Evolutionary conservation across 2,888 invertebrate species (phyloP).

Genomic region (Macrophya alboannulata): DNA sequence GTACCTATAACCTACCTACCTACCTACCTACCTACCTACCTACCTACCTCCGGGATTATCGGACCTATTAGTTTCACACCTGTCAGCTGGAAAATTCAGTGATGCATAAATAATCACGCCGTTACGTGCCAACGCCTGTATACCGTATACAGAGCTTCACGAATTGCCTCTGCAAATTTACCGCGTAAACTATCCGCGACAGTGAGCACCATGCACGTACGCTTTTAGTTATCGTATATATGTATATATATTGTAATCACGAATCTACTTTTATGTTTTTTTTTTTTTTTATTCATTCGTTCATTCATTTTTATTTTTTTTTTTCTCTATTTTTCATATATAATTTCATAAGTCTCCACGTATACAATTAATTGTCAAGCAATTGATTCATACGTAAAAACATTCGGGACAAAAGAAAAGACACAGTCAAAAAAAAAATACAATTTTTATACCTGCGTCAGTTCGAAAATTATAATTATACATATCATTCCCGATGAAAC

Average conservation of each 20-base stretch:
- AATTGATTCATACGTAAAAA: too few relatives aligned
- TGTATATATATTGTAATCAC: conserved; percentile 8
- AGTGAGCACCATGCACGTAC: background rate
- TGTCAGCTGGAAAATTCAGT: conserved; percentile 56
- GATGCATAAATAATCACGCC: conserved; percentile 50
- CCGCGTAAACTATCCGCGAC: conserved; percentile 19
- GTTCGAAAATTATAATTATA: background rate
- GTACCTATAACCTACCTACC: background rate
- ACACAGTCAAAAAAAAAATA: too few relatives aligned
- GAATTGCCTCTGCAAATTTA: conserved; percentile 46
- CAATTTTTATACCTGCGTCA: background rate
- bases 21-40: background rate
- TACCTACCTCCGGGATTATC: conserved; percentile 45
- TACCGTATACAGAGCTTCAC: background rate
- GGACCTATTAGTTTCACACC: conserved; percentile 55
- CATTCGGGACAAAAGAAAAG: too few relatives aligned
- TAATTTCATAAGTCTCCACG: background rate
- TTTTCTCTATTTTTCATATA: background rate
- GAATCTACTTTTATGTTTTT: background rate
- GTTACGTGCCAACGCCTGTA: conserved; percentile 43
- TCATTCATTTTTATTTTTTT: background rate
- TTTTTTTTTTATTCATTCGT: background rate
- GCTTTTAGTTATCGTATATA: background rate
- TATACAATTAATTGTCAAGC: too few relatives aligned
- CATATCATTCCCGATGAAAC: background rate